Base-by-base conservation (phyloP, 2,797 vertebrate species). In the Mormyrops attenuatus region DNA sequence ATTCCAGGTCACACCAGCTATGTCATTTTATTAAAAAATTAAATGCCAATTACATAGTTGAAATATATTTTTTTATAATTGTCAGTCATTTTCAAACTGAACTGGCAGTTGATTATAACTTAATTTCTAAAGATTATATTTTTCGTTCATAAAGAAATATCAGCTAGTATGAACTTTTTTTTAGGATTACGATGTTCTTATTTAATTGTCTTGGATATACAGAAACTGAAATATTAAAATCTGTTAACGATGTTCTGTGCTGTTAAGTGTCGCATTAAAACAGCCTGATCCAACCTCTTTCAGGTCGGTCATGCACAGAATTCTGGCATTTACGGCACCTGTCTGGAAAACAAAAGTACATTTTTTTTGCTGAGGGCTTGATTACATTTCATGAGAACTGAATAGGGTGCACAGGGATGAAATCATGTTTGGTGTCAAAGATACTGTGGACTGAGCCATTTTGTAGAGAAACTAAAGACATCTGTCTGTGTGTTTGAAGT, bases 331-430 rank as follows among this genome's bases (percentile, higher is more conserved):
- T 50, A 20, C 9, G 41, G 13, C 41, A 44, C 47, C 2, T 87
- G 20, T 20, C 0, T 17, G 34, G 17, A 4, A 2, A 57, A 53
- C 38, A 34, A 63, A 66, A 15, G 2, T 11, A 22, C 2, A 17
- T 88, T 63, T 3, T 63, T 63, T 26, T 66, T 88, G 20, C 34
- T 49, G 87, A 44, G 22, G 47, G 11, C 7, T 49, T 88, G 82
- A 49, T 85, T 85, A 50, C 41, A 63, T 53, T 69, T 85, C 47
- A 30, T 52, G 38, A 89, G 38, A 41, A 47, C 47, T 41, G 60
- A 88, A 88, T 88, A 82, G 85, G 66, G 66, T 57, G 63, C 89
- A 88, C 38, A 73, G 38, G 34, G n/a, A n/a, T 90, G 85, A 88
- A 88, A 47, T 66, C 63, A 88, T 88, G 85, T 80, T 69, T 88